Evolutionary conservation across 2,113 vertebrate genomes (phyloP).

Genomic region (Forbesichthys agassizii): DNA sequence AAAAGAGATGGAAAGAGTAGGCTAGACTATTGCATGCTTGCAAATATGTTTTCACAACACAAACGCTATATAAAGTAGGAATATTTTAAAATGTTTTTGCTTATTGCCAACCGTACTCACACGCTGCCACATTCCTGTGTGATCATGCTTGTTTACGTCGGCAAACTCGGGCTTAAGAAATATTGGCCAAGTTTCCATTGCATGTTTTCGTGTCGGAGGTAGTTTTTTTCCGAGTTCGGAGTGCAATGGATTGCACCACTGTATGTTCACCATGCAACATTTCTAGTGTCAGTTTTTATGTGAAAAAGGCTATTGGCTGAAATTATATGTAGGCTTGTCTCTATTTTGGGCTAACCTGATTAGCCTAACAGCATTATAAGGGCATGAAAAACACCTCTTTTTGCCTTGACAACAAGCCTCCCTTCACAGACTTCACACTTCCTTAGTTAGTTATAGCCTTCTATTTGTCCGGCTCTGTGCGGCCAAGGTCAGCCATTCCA

Average conservation of each 20-base stretch:
- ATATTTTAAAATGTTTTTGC: too few species aligned
- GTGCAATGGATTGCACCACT: too few species aligned
- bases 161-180: too few species aligned
- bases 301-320: not conserved
- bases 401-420: not conserved
- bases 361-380: not conserved
- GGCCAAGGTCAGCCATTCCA: conserved; percentile 60
- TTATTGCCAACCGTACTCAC: too few species aligned
- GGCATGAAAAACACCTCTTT: not conserved
- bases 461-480: conserved; percentile 2
- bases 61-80: too few species aligned
- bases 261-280: not conserved
- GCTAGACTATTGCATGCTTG: too few species aligned
- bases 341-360: conserved; percentile 2
- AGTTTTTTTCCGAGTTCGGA: too few species aligned
- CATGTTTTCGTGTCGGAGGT: too few species aligned
- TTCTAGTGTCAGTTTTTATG: not conserved
- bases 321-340: not conserved
- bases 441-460: not conserved
- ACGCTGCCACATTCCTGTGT: too few species aligned
- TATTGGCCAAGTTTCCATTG: too few species aligned
- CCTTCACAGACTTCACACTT: not conserved
- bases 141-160: too few species aligned
- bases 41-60: too few species aligned
- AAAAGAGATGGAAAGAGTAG: not conserved